phyloP scores from a whole-genome alignment of 2,797 vertebrate genomes.

The Peromyscus attwateri region DNA sequence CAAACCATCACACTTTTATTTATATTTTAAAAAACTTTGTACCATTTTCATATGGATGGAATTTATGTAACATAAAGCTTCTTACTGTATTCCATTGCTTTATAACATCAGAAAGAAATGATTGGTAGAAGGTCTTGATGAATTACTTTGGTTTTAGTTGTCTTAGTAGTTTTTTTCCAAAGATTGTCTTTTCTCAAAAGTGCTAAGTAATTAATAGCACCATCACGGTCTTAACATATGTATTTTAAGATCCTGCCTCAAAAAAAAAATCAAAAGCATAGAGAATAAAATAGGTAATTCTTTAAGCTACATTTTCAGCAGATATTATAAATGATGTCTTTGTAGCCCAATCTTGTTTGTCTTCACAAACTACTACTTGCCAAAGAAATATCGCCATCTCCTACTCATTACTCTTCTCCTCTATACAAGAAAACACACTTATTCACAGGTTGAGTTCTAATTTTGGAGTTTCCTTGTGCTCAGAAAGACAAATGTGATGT shows the following conservation, averaged over 20 bases:
- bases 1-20: background rate
- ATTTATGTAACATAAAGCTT: constrained; percentile 4
- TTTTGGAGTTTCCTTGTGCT: constrained; percentile 45
- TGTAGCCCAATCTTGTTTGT: background rate
- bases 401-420: constrained; percentile 16
- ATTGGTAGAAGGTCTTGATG: background rate
- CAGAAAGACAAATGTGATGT: constrained; percentile 36
- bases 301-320: constrained; percentile 14
- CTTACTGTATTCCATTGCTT: background rate
- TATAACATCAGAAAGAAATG: constrained; percentile 35
- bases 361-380: constrained; percentile 18
- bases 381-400: constrained; percentile 53
- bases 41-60: background rate
- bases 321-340: constrained; percentile 56
- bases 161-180: constrained; percentile 40
- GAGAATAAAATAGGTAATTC: background rate
- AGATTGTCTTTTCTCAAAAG: constrained; percentile 49
- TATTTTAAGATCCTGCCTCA: background rate
- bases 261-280: background rate
- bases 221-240: constrained; percentile 14
- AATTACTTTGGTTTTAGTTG: background rate
- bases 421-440: background rate
- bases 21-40: constrained; percentile 54
- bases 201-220: constrained; percentile 33
- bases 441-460: constrained; percentile 19